phyloP scores from a whole-genome alignment of 2,888 invertebrate species.

The Heteromyza rotundicornis region DNA sequence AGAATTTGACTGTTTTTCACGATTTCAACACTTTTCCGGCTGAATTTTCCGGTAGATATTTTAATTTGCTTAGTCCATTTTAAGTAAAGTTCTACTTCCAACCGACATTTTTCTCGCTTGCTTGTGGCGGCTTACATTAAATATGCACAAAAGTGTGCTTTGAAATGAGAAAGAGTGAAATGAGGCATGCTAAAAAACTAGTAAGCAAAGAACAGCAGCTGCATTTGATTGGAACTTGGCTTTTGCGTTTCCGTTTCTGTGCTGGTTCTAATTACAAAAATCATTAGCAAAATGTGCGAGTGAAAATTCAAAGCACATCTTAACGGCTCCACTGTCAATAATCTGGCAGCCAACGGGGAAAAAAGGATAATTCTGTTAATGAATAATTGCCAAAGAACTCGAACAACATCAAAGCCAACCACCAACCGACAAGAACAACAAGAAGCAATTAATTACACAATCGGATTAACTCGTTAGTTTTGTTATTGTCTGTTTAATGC shows the following conservation, averaged over 20 bases:
- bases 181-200: too few relatives aligned
- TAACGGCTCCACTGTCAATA: too few relatives aligned
- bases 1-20: too few relatives aligned
- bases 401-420: neutral
- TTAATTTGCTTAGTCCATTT: too few relatives aligned
- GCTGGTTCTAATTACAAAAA: conserved; percentile 4
- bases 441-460: conserved; percentile 24
- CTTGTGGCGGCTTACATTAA: neutral
- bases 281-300: neutral
- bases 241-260: neutral
- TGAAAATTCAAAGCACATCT: neutral
- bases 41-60: too few relatives aligned
- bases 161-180: neutral
- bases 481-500: conserved; percentile 8
- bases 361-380: too few relatives aligned
- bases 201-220: neutral
- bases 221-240: neutral
- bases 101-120: too few relatives aligned
- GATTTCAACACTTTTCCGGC: too few relatives aligned
- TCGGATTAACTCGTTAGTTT: conserved; percentile 25
- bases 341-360: too few relatives aligned
- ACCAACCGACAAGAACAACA: neutral
- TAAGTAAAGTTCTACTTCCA: too few relatives aligned
- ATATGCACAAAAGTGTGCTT: neutral
- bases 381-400: neutral